Conservation (phyloP, 2,888 invertebrate genomes). For the Thera obeliscata region DNA sequence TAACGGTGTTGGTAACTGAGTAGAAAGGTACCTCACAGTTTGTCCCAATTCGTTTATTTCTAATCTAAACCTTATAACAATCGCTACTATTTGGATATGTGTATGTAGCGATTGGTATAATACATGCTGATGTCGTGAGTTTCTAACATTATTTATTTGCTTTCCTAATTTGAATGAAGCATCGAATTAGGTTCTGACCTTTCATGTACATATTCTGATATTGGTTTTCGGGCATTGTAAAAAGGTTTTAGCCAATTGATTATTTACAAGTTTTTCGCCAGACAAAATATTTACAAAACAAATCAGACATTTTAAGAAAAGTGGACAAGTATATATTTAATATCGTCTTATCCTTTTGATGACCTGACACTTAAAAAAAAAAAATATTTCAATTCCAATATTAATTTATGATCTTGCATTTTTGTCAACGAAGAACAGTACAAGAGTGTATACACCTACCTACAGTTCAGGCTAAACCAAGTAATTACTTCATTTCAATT, state of each 20-base stretch:
- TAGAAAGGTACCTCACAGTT: neutral
- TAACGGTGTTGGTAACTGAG: neutral
- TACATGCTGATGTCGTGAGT: conserved; percentile 9
- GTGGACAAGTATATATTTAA: too few species aligned
- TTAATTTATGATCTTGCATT: too few species aligned
- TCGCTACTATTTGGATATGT: neutral
- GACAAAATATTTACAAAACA: neutral
- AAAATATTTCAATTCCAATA: too few species aligned
- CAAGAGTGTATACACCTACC: too few species aligned
- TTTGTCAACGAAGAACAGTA: too few species aligned
- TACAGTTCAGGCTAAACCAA: too few species aligned
- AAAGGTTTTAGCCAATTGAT: too few species aligned
- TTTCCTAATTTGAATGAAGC: conserved; percentile 4
- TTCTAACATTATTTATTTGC: conserved; percentile 10
- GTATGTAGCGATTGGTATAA: neutral
- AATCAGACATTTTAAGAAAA: too few species aligned
- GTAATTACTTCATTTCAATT: too few species aligned
- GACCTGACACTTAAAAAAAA: too few species aligned
- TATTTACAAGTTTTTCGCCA: too few species aligned
- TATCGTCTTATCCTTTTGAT: too few species aligned
- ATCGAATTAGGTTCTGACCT: conserved; percentile 17
- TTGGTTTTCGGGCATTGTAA: neutral
- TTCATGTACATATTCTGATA: neutral
- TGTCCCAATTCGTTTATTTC: neutral
- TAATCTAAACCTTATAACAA: neutral